Evolutionary conservation across 2,113 vertebrate genomes (phyloP).

Genomic region (Cnemophilus loriae): DNA sequence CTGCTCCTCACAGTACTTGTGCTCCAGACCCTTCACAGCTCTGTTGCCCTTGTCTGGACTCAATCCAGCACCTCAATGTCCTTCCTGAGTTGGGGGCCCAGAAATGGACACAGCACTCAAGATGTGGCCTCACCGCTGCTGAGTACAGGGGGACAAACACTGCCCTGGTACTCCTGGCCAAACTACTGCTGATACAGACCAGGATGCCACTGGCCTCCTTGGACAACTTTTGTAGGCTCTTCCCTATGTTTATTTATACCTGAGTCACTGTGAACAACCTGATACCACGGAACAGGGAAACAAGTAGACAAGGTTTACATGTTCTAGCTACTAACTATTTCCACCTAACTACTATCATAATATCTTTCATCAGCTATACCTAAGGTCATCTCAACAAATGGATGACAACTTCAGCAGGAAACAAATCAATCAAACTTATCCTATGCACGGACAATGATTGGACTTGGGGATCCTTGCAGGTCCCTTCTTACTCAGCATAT

Average conservation of each 20-base stretch:
- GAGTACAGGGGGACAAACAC: not conserved
- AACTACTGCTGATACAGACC: not conserved
- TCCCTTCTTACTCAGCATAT: not conserved
- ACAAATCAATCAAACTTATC: not conserved
- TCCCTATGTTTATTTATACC: not conserved
- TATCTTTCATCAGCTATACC: not conserved
- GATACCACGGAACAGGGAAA: not conserved
- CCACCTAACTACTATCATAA: not conserved
- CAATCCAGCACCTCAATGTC: not conserved
- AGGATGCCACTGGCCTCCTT: not conserved
- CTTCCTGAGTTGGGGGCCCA: not conserved
- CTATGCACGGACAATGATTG: not conserved
- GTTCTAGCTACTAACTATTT: not conserved
- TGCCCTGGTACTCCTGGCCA: not conserved
- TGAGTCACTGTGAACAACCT: not conserved
- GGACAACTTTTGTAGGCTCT: not conserved
- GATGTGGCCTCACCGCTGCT: not conserved
- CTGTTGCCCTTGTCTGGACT: not conserved
- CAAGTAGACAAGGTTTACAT: not conserved
- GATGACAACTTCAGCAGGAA: not conserved
- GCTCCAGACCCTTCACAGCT: not conserved
- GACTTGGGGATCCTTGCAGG: not conserved
- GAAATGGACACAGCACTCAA: not conserved
- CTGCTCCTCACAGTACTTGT: not conserved
- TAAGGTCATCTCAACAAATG: not conserved